These are phyloP conservation scores for Hypsopygia costalis DNA, from an alignment of 2,888 invertebrate genomes.

Conservation along the genomic window DNA sequence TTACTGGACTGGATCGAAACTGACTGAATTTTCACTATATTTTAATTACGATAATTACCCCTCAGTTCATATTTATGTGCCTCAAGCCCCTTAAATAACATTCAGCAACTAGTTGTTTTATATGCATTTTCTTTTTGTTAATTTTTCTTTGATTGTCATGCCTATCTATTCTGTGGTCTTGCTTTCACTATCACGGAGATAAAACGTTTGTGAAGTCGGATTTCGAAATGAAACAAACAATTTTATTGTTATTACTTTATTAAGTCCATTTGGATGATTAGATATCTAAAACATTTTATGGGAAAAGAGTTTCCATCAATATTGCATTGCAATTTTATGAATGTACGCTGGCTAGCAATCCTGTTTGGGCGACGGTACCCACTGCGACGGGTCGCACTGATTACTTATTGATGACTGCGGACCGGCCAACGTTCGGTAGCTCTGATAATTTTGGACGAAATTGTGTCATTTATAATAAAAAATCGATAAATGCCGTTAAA, in stretches of 20 bases:
- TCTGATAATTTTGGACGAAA: constrained; percentile 51
- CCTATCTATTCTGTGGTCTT: constrained; percentile 5
- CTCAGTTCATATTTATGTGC: no score
- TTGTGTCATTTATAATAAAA: constrained; percentile 44
- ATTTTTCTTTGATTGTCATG: constrained; percentile 7
- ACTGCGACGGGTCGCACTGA: constrained; percentile 43
- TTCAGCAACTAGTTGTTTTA: no score
- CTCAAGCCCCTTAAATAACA: no score
- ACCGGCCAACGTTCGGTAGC: constrained; percentile 30
- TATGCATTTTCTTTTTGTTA: no score
- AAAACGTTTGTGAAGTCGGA: no score
- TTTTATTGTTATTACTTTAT: neutral
- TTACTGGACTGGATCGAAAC: no score
- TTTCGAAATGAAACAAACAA: no score
- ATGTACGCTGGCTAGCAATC: constrained; percentile 1
- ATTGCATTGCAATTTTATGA: constrained; percentile 9
- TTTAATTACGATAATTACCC: no score
- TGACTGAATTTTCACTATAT: no score
- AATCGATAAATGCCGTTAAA: constrained; percentile 20
- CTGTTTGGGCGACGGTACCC: constrained; percentile 4
- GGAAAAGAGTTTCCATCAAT: constrained; percentile 7
- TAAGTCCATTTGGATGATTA: constrained; percentile 6
- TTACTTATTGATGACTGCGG: constrained; percentile 68
- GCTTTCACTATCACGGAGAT: neutral
- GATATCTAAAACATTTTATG: constrained; percentile 5